Conservation (phyloP, 92 coral and sea anemone species). For the Phenganax marumi region DNA sequence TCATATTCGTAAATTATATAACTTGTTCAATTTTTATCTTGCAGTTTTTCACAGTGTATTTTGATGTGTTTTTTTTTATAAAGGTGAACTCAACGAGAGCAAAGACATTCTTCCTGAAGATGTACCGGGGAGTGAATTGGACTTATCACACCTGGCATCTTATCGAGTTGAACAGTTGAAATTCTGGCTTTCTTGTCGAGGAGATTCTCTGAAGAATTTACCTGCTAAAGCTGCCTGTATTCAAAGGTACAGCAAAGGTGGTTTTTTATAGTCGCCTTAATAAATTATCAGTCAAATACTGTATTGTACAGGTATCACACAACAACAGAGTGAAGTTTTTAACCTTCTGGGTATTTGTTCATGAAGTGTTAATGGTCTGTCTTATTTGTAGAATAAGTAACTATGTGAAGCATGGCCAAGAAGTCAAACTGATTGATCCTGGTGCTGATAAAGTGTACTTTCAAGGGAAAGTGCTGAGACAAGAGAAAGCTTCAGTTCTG, state of each 20-base stretch:
- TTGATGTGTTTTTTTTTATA: too few species aligned
- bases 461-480: constrained; percentile 19
- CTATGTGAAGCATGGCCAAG: constrained; percentile 35
- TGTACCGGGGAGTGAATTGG: neutral
- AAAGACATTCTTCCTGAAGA: neutral
- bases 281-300: too few species aligned
- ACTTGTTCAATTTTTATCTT: too few species aligned
- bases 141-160: neutral
- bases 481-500: neutral
- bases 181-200: constrained; percentile 54
- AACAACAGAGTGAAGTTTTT: too few species aligned
- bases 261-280: too few species aligned
- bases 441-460: constrained; percentile 10
- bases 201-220: constrained; percentile 42
- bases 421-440: constrained; percentile 33
- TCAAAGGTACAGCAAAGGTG: constrained; percentile 35
- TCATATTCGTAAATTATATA: too few species aligned
- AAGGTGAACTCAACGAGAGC: neutral
- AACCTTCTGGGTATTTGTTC: neutral
- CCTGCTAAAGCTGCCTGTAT: constrained; percentile 55
- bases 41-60: too few species aligned
- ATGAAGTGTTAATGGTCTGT: neutral
- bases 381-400: constrained; percentile 24
- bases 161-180: constrained; percentile 39
- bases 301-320: too few species aligned